Evolutionary conservation across 2,888 invertebrate species (phyloP).

Genomic region (Dasysyrphus albostriatus): DNA sequence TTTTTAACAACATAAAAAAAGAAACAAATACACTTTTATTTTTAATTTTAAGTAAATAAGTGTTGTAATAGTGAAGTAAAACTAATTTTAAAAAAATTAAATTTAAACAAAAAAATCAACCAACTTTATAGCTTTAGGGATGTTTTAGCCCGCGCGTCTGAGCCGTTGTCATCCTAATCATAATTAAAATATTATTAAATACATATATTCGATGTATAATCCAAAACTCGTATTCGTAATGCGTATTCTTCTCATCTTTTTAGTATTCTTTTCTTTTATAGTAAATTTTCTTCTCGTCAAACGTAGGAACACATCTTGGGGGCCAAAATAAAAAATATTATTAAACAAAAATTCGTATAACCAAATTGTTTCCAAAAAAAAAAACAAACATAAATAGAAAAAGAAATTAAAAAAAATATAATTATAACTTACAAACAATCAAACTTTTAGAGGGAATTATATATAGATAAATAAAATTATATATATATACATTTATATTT

Average conservation of each 20-base stretch:
- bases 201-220: slow-evolving; percentile 58
- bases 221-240: slow-evolving; percentile 46
- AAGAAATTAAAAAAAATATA: slow-evolving; percentile 28
- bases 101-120: slow-evolving; percentile 51
- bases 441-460: slow-evolving; percentile 76
- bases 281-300: slow-evolving; percentile 64
- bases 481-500: slow-evolving; percentile 68
- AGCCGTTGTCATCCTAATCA: slow-evolving; percentile 70
- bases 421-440: slow-evolving; percentile 73
- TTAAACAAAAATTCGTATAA: slow-evolving; percentile 62
- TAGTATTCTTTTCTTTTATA: slow-evolving; percentile 25
- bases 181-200: background rate
- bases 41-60: slow-evolving; percentile 35
- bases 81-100: slow-evolving; percentile 32
- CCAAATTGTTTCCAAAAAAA: slow-evolving; percentile 68
- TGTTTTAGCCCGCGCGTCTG: slow-evolving; percentile 70
- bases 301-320: slow-evolving; percentile 76
- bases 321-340: slow-evolving; percentile 58
- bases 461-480: slow-evolving; percentile 73
- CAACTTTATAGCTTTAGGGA: slow-evolving; percentile 76
- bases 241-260: slow-evolving; percentile 42
- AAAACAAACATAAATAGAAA: slow-evolving; percentile 27
- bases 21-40: background rate
- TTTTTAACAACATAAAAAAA: slow-evolving; percentile 7
- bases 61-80: slow-evolving; percentile 59